These are phyloP conservation scores for Haliaeetus leucogaster DNA, from an alignment of 2,113 vertebrate species.

Conservation along the genomic window DNA sequence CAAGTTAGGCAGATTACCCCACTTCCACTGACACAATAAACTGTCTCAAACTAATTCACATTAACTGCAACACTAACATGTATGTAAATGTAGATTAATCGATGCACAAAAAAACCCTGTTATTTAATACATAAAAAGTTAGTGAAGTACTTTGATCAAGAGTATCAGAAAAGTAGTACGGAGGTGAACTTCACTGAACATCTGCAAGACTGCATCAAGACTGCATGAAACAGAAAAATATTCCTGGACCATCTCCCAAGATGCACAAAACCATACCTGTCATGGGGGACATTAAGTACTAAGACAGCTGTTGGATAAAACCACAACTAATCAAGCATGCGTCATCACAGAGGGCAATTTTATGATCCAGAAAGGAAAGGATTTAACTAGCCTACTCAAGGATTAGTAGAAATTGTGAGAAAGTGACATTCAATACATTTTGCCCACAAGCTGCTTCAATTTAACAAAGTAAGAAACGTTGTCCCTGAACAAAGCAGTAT, in stretches of 20 bases:
- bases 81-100: background rate
- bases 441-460: background rate
- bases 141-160: background rate
- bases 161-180: background rate
- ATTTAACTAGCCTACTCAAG: background rate
- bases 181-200: background rate
- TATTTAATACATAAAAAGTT: background rate
- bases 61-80: background rate
- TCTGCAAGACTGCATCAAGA: background rate
- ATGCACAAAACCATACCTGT: background rate
- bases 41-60: background rate
- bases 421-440: background rate
- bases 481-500: background rate
- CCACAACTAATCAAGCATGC: background rate
- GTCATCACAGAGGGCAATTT: background rate
- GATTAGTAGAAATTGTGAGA: background rate
- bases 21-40: background rate
- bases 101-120: background rate
- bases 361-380: slow-evolving; percentile 14
- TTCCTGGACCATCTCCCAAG: background rate
- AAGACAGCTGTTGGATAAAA: background rate
- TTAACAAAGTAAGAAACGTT: background rate
- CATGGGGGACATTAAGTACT: background rate
- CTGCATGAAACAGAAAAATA: background rate
- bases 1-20: background rate